Conservation (phyloP, 2,888 invertebrate genomes). For the Gisinianus flammeolus region DNA sequence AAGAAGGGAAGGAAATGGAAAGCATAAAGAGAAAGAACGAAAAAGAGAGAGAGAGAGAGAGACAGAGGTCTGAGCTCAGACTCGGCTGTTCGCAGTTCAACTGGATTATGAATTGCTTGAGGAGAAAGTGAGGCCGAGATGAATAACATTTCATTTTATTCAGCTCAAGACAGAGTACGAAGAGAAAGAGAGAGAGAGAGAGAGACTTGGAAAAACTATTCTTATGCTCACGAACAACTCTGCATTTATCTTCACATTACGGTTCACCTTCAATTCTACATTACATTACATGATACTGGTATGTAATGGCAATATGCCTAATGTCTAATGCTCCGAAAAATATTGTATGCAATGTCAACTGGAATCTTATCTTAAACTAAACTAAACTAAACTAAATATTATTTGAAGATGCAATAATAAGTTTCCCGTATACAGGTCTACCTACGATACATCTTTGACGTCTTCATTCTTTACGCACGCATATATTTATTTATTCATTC, state of each 20-base stretch:
- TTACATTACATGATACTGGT: too few species aligned
- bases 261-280: too few species aligned
- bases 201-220: neutral
- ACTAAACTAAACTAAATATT: neutral
- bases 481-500: too few species aligned
- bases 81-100: neutral
- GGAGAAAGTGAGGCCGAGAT: neutral
- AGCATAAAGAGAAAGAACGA: too few species aligned
- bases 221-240: slow-evolving; percentile 2
- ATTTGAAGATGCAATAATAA: neutral
- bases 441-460: too few species aligned
- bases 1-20: too few species aligned
- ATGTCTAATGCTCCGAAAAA: too few species aligned
- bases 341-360: too few species aligned
- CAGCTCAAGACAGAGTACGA: neutral
- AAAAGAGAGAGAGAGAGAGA: neutral
- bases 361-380: neutral
- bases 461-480: too few species aligned
- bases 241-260: neutral
- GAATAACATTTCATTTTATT: slow-evolving; percentile 12
- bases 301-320: too few species aligned
- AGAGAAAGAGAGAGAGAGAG: neutral
- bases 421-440: too few species aligned
- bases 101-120: slow-evolving; percentile 15
- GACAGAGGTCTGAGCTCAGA: too few species aligned